A percentile compares a stretch with the other conserved stretches of the same genome.
Conservation (phyloP, 2,888 invertebrate species). For the Sarcophaga variegata region DNA sequence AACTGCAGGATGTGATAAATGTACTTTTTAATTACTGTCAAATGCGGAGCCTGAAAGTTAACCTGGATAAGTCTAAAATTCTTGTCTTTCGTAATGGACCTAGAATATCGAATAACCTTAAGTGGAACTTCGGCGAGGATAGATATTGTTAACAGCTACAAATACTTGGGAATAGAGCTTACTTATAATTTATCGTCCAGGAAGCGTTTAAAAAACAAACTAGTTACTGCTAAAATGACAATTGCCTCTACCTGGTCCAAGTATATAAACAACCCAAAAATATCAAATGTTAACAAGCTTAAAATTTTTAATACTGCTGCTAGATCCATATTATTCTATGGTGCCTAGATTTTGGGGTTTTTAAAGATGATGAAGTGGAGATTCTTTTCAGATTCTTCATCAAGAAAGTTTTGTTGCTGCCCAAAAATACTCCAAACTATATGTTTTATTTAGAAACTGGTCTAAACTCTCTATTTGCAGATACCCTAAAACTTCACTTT, state of each 20-base stretch:
- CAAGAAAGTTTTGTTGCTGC: neutral
- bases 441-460: neutral
- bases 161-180: slow-evolving; percentile 45
- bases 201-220: slow-evolving; percentile 25
- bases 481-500: neutral
- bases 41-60: slow-evolving; percentile 39
- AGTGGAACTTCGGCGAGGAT: slow-evolving; percentile 33
- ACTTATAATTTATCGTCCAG: slow-evolving; percentile 25
- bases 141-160: slow-evolving; percentile 42
- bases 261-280: slow-evolving; percentile 17
- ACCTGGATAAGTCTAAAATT: slow-evolving; percentile 48
- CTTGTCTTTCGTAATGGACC: slow-evolving; percentile 25
- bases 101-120: slow-evolving; percentile 32
- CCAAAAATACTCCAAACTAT: neutral
- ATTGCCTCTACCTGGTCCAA: slow-evolving; percentile 29
- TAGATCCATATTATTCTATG: neutral
- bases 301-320: neutral
- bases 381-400: neutral
- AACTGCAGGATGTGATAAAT: slow-evolving; percentile 52
- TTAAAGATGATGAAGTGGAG: slow-evolving; percentile 1
- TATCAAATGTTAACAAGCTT: no score
- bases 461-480: neutral
- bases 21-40: slow-evolving; percentile 31
- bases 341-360: neutral
- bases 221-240: slow-evolving; percentile 10